These are phyloP conservation scores for Steatocranus sp. DNA, from an alignment of 2,797 vertebrate species.

Conservation along the genomic window DNA sequence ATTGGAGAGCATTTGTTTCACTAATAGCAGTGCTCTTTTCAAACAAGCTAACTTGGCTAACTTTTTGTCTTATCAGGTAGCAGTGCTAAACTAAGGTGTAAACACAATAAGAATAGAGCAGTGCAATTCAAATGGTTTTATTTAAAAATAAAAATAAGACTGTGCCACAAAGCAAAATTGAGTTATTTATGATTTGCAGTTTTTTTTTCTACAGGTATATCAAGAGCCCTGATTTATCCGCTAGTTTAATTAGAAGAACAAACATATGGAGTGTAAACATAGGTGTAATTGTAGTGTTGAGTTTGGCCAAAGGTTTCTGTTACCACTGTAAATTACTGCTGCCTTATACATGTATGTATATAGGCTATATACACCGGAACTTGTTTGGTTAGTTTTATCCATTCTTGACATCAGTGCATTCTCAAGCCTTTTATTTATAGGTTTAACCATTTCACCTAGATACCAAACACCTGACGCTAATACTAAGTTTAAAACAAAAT, in stretches of 20 bases:
- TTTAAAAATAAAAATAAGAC: neutral
- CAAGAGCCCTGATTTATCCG: fast-evolving
- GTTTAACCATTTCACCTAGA: fast-evolving
- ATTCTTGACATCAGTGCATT: neutral
- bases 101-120: neutral
- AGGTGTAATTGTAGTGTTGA: neutral
- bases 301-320: fast-evolving
- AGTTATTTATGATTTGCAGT: fast-evolving
- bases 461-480: neutral
- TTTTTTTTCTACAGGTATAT: neutral
- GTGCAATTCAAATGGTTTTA: neutral
- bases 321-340: fast-evolving
- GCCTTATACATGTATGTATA: neutral
- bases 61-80: neutral
- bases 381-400: neutral
- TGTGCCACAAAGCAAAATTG: fast-evolving
- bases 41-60: neutral
- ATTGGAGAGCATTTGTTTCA: neutral
- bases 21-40: neutral
- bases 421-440: neutral
- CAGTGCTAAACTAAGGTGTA: neutral
- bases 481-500: neutral
- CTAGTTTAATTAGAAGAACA: neutral
- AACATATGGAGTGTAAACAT: neutral
- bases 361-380: neutral